These are phyloP conservation scores for Anthonomus grandis DNA, from an alignment of 1,140 invertebrate genomes.

Conservation along the genomic window DNA sequence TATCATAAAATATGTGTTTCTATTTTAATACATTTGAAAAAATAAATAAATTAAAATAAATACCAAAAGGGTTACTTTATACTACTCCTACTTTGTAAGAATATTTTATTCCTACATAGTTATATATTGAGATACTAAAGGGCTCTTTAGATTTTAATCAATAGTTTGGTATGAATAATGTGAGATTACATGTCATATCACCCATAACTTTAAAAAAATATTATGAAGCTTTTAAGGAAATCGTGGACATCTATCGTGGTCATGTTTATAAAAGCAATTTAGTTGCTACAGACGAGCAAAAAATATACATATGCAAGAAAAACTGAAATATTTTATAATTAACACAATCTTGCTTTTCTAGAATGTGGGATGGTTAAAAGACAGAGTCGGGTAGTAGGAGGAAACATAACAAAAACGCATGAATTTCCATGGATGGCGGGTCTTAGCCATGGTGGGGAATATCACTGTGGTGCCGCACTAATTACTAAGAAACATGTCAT, in stretches of 20 bases:
- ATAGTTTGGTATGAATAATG: background rate
- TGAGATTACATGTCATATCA: background rate
- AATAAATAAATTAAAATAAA: no score
- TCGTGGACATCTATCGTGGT: background rate
- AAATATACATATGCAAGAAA: background rate
- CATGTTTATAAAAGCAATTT: background rate
- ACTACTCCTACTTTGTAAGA: no score
- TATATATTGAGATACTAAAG: no score
- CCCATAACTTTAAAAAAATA: background rate
- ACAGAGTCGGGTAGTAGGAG: slow-evolving; percentile 68
- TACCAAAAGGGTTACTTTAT: no score
- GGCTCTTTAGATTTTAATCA: no score
- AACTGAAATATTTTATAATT: background rate
- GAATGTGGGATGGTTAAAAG: slow-evolving; percentile 66
- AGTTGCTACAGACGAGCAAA: background rate
- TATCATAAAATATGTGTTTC: no score
- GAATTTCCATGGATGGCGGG: slow-evolving; percentile 76
- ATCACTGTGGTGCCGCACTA: slow-evolving; percentile 72
- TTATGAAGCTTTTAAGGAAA: background rate
- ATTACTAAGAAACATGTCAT: slow-evolving; percentile 59
- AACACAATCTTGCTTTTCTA: slow-evolving; percentile 37
- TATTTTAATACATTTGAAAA: no score
- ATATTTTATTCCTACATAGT: no score
- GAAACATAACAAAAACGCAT: slow-evolving; percentile 60
- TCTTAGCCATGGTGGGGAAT: slow-evolving; percentile 61